Conservation (phyloP, 2,888 invertebrate genomes). For the Caenorhabditis imperialis region DNA sequence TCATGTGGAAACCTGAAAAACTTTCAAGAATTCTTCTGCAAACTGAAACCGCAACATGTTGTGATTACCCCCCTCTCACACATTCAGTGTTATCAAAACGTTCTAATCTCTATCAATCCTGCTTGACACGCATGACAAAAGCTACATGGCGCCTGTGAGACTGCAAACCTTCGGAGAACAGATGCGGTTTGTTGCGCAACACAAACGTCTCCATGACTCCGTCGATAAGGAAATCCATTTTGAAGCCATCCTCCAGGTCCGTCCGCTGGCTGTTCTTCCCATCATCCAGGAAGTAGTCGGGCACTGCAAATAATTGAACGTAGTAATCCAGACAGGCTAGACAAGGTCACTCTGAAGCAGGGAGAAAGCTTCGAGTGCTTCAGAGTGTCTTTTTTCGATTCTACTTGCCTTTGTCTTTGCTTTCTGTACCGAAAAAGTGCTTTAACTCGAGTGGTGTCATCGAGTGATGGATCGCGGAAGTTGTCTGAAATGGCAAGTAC, state of each 20-base stretch:
- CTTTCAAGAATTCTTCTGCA: conserved; percentile 9
- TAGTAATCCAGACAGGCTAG: conserved; percentile 1
- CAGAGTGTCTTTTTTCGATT: neutral
- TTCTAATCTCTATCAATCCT: conserved; percentile 34
- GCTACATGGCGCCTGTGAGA: conserved; percentile 26
- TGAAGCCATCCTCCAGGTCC: conserved; percentile 44
- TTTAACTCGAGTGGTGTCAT: conserved; percentile 52
- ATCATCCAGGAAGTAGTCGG: conserved; percentile 55
- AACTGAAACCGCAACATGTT: conserved; percentile 9
- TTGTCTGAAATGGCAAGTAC: conserved; percentile 24
- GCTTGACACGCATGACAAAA: conserved; percentile 36
- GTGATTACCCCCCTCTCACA: conserved; percentile 6
- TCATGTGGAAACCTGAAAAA: conserved; percentile 52
- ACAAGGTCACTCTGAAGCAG: conserved; percentile 23
- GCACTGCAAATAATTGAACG: conserved; percentile 35
- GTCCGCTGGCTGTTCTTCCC: conserved; percentile 28
- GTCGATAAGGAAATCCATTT: conserved; percentile 48
- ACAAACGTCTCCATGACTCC: conserved; percentile 51
- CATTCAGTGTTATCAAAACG: conserved; percentile 15
- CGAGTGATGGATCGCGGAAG: conserved; percentile 44
- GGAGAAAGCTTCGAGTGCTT: conserved; percentile 30
- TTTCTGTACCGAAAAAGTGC: conserved; percentile 53
- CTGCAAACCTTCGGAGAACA: conserved; percentile 55
- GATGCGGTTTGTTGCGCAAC: conserved; percentile 46
- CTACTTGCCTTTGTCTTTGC: conserved; percentile 42